Percentiles rank a stretch among this genome's conserved stretches.
phyloP scores from a whole-genome alignment of 2,888 invertebrate species.

The Argynnis bischoffii region DNA sequence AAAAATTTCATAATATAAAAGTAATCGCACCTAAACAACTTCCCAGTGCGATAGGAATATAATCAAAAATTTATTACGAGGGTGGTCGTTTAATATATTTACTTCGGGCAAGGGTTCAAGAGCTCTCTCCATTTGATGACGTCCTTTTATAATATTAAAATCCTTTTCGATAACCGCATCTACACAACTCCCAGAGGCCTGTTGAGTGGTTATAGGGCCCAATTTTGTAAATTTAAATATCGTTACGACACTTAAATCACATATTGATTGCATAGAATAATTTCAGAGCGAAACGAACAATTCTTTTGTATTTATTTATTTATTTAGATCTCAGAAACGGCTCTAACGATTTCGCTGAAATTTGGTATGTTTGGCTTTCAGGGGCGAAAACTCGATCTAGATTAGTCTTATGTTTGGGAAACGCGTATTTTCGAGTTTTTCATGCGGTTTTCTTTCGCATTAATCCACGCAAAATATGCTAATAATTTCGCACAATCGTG shows the following conservation, averaged over 20 bases:
- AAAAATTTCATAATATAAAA: constrained; percentile 17
- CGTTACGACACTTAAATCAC: constrained; percentile 18
- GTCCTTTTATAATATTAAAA: constrained; percentile 42
- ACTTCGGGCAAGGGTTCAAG: constrained; percentile 35
- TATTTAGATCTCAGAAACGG: too few species aligned
- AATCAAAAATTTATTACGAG: constrained; percentile 34
- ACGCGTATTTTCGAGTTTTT: too few species aligned
- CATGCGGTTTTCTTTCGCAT: too few species aligned
- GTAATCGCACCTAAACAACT: constrained; percentile 12
- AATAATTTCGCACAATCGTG: too few species aligned
- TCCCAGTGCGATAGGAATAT: constrained; percentile 19
- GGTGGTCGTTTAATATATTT: constrained; percentile 35
- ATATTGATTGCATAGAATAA: neutral
- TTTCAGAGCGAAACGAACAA: too few species aligned
- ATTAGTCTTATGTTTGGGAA: too few species aligned
- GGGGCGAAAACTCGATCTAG: too few species aligned
- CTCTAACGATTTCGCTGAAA: too few species aligned
- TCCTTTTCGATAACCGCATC: constrained; percentile 35
- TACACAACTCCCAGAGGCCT: constrained; percentile 29
- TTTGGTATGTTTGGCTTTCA: too few species aligned
- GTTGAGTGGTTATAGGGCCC: constrained; percentile 12
- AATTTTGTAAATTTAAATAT: constrained; percentile 28
- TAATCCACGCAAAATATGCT: too few species aligned
- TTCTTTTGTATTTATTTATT: too few species aligned
- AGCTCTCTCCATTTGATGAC: constrained; percentile 36